Conservation (phyloP, 2,113 vertebrate species). For the Gallinago paraguaiae region DNA sequence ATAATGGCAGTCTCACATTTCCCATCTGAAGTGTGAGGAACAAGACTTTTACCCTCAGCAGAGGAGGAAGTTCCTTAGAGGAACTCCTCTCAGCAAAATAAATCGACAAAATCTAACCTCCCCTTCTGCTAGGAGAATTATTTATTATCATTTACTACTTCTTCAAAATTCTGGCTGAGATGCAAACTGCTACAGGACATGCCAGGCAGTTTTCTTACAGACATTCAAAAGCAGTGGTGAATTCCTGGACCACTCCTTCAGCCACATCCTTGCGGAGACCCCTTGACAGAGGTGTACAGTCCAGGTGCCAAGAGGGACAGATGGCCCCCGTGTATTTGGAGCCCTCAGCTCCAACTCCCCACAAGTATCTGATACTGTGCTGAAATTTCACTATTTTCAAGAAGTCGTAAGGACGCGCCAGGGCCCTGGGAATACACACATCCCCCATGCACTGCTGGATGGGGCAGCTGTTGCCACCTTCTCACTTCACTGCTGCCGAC, state of each 20-base stretch:
- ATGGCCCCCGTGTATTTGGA: neutral
- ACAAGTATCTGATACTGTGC: neutral
- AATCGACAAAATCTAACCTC: neutral
- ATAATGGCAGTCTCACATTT: neutral
- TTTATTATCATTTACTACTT: neutral
- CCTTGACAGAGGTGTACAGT: neutral
- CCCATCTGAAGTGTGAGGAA: neutral
- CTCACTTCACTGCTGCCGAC: neutral
- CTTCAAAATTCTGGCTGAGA: neutral
- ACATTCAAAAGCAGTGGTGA: neutral
- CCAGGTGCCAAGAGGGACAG: fast-evolving
- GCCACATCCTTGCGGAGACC: neutral
- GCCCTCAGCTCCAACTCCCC: neutral
- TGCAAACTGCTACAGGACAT: neutral
- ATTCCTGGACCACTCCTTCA: neutral
- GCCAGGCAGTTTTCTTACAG: neutral
- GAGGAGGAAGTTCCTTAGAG: neutral
- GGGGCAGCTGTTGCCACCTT: fast-evolving
- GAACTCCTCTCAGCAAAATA: neutral
- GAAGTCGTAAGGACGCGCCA: neutral
- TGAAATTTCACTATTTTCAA: neutral
- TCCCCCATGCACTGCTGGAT: neutral
- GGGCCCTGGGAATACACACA: neutral
- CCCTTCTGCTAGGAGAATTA: neutral
- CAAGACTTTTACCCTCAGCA: neutral